These are phyloP conservation scores for Euwallacea fornicatus DNA, from an alignment of 1,140 invertebrate species.

Conservation along the genomic window DNA sequence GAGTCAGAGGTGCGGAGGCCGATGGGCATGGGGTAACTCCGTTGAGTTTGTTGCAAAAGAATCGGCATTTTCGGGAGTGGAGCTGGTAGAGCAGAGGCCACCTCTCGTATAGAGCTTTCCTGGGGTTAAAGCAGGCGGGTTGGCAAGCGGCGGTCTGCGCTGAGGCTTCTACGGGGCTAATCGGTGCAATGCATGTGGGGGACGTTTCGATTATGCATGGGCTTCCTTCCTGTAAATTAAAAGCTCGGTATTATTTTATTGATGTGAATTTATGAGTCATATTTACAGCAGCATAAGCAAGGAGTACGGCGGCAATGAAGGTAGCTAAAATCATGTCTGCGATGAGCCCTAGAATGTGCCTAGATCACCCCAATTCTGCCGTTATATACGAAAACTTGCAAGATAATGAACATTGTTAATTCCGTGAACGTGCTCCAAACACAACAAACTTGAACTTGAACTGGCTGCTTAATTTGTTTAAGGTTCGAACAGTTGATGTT, in stretches of 20 bases:
- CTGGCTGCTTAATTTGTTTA: neutral
- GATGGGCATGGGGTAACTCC: neutral
- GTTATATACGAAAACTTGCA: neutral
- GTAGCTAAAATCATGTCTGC: neutral
- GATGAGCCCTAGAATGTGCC: neutral
- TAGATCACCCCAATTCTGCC: neutral
- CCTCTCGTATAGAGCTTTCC: slow-evolving; percentile 12
- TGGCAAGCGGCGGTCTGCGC: neutral
- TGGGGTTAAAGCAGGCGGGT: slow-evolving; percentile 6
- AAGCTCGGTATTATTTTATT: slow-evolving; percentile 1
- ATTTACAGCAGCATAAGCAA: neutral
- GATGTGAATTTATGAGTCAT: neutral
- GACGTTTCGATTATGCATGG: neutral
- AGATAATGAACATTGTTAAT: slow-evolving; percentile 7
- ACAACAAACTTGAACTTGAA: slow-evolving; percentile 24
- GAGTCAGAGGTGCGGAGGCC: no score
- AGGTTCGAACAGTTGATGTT: neutral
- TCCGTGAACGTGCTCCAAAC: slow-evolving; percentile 7
- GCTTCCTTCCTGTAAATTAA: neutral
- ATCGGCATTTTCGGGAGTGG: slow-evolving; percentile 1
- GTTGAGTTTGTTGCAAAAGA: slow-evolving; percentile 4
- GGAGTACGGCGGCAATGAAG: neutral
- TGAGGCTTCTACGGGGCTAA: neutral
- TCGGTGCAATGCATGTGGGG: neutral
- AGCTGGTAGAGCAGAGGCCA: slow-evolving; percentile 12